Evolutionary conservation across 2,797 vertebrate species (phyloP), one percentile per base, ranked within the genome.

Genomic region (Streptopelia turtur): DNA sequence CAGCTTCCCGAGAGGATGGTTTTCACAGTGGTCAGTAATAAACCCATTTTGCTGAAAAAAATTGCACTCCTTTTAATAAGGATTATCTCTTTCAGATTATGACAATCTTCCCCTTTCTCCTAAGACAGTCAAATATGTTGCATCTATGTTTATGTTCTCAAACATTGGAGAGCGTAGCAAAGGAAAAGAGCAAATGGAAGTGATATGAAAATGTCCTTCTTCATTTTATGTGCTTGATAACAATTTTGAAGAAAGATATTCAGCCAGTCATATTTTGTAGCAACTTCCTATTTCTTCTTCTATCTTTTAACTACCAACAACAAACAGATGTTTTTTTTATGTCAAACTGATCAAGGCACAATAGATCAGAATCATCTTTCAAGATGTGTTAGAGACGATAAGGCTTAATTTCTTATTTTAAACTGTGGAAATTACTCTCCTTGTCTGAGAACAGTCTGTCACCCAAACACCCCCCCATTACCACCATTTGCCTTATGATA

Each of bases 351-450:
- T 97, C 90, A 97, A 97, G 96, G 77, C 64, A 68, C 81, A 30
- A 47, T 75, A 91, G 78, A 91, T 95, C 90, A 94, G 86, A 70
- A 61, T 95, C 5, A 9, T 95, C 90, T 89, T 93, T 97, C 64
- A 64, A 95, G 81, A 93, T 93, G 84, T 69, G 84, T 69, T 25
- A 68, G 76, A 66, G 22, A 56, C 23, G 22, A 90, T 96, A 90
- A 97, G 72, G 80, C 97, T 97, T 97, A 96, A 97, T 97, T 97
- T 96, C 83, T 97, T 95, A 66, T 72, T 97, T 97, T 97, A 95
- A 98, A 97, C 97, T 87, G 84, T 95, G 80, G 95, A 97, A 97
- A 97, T 97, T 96, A 76, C 60, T 97, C 72, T 96, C 83, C 24
- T 35, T 93, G 63, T 97, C 94, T 90, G 91, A 95, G 68, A 96